Base-by-base conservation (phyloP, 2,113 vertebrate species). In the Burhinus oedicnemus region DNA sequence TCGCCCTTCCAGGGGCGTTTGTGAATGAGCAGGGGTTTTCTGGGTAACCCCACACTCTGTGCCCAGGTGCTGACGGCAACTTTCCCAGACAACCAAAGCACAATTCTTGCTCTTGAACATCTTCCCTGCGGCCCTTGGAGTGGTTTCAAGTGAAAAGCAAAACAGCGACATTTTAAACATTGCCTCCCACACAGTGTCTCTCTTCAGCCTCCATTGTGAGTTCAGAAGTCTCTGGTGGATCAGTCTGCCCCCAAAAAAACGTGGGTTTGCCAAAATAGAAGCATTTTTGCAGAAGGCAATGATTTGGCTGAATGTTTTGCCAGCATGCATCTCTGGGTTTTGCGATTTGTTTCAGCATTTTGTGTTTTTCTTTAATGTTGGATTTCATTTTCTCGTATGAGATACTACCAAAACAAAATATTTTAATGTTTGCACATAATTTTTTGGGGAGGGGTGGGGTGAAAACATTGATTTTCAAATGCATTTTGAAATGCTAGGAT, bases 261-360 rank as follows among this genome's bases (percentile, higher is more conserved):
- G 8, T 65, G 57, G 44, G 44, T 65, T 87, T 93, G 87, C 95
- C 90, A 91, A 93, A 96, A 95, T 72, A 94, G 89, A 83, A 93
- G 78, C 40, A 25, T 87, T 93, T 96, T 79, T 79, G 54, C 84
- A 85, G 81, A 85, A 96, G 81, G 74, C 84, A 91, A 7, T 90
- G 78, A 85, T 93, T 87, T 79, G 87, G 91, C 83, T 87, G 66
- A 82, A n/a, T 54, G 52, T 49, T 89, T 94, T 94, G 89, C 91
- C 87, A 87, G 84, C 34, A 7, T 18, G 36, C 3, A 2, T 81
- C 65, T 94, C 78, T 55, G 66, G 52, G 57, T 20, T 54, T 92
- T 87, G 91, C 57, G 55, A 21, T 95, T 94, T 71, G 78, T 57
- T 95, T 94, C 70, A 76, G 89, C 52, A 20, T 89, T 95, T 91